These are phyloP conservation scores for Priapulus caudatus DNA, from an alignment of 2,888 invertebrate species.

Conservation along the genomic window DNA sequence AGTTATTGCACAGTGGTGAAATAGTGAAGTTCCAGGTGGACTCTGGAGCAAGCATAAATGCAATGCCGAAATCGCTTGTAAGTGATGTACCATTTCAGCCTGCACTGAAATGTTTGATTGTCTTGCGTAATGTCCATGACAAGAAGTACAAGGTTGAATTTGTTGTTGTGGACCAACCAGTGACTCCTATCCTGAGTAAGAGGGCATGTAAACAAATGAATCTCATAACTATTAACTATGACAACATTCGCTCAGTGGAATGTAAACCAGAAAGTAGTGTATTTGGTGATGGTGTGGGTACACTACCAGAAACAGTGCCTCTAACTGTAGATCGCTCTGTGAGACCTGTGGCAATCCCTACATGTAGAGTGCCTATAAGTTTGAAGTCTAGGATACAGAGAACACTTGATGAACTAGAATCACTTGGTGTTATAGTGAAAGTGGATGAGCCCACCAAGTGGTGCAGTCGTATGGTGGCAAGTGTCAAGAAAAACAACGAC, in stretches of 20 bases:
- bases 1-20: not conserved
- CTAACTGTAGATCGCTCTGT: constrained; percentile 7
- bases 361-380: constrained; percentile 10
- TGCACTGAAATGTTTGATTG: too few relatives aligned
- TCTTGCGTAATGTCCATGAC: not conserved
- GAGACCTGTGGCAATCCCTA: constrained; percentile 9
- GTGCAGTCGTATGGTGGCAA: constrained; percentile 13
- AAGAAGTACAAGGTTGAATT: not conserved
- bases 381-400: constrained; percentile 11
- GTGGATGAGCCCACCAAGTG: constrained; percentile 13
- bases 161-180: not conserved
- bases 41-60: constrained; percentile 13
- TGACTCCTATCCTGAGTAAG: constrained; percentile 1
- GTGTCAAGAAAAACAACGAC: constrained; percentile 9
- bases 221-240: constrained; percentile 12
- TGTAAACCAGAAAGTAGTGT: constrained; percentile 6
- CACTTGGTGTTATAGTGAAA: constrained; percentile 10
- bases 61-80: constrained; percentile 6
- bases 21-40: constrained; percentile 12
- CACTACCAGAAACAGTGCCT: constrained; percentile 7
- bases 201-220: constrained; percentile 11
- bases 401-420: constrained; percentile 10
- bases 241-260: constrained; percentile 7
- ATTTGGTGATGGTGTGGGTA: constrained; percentile 11
- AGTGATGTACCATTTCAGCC: not conserved